Percentiles rank a stretch among this genome's conserved stretches.
phyloP scores from a whole-genome alignment of 2,113 vertebrate species.

The Lycaon pictus region DNA sequence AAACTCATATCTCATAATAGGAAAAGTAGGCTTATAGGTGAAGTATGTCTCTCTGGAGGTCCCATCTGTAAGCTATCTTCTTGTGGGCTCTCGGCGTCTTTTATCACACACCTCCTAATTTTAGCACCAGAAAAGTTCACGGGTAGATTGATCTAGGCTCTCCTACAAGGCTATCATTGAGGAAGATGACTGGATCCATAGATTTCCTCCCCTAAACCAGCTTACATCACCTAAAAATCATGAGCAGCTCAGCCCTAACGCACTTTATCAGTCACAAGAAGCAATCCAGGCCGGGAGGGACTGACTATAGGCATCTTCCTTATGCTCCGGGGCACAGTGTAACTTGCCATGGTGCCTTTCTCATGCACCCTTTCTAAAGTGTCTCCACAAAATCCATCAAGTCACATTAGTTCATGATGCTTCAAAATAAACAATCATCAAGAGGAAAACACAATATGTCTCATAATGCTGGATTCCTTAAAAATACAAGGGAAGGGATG shows the following conservation, averaged over 20 bases:
- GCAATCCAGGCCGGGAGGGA: background rate
- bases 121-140: background rate
- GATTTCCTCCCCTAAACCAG: background rate
- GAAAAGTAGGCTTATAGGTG: background rate
- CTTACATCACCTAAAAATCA: background rate
- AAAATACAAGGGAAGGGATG: background rate
- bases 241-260: background rate
- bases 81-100: background rate
- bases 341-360: background rate
- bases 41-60: background rate
- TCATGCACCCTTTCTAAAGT: background rate
- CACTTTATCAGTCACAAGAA: background rate
- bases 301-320: background rate
- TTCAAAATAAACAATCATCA: background rate
- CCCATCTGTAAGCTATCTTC: background rate
- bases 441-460: background rate
- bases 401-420: background rate
- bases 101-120: background rate
- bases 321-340: background rate
- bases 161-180: background rate
- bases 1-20: background rate
- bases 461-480: background rate
- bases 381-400: background rate
- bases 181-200: background rate
- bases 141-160: background rate